Evolutionary conservation across 2,888 invertebrate species (phyloP), one percentile per base, ranked within the genome.

Genomic region (Clivina fossor): DNA sequence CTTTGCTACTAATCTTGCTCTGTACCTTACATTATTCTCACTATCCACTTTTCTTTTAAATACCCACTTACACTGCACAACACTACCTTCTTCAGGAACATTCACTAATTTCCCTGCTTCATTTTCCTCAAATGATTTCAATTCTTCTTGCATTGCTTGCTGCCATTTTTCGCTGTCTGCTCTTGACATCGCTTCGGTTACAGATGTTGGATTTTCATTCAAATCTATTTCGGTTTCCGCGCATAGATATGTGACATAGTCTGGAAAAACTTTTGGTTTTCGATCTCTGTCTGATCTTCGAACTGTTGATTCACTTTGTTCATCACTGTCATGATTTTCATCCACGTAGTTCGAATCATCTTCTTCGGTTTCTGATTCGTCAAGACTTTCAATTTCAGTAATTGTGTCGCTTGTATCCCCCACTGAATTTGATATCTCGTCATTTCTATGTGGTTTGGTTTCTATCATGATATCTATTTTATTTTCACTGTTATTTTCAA

Each of bases 11-110:
- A 58, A 20, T 20, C 58, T 30, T 5, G 58, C 56, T 24, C 47
- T 22, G 51, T 65, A 65, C 5, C 58, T 40, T 18, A 63, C 53
- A 38, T 62, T 50, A 38, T 51, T 53, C 13, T 64, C 62, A 51
- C 49, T 46, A 51, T 66, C 59, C 22, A 4, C n/a, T 54, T 68
- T 68, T 16, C 16, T 59, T 50, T 65, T 64, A 41, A 62, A 66
- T 8, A 68, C 65, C 67, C 66, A 69, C 40, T 67, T 68, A 41
- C 64, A 65, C 32, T 64, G 15, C 41, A 67, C 65, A 24, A 67
- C 58, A 8, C 56, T 61, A 24, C 22, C 57, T 48, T 37, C 41
- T 28, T 60, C 44, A 41, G 63, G 65, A n/a, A 37, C 4, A 50
- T 66, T 62, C 0, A 59, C 53, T 1, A 67, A 13, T n/a, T 64